phyloP scores from a whole-genome alignment of 2,797 vertebrate species.

The Myioborus melanocephalus region DNA sequence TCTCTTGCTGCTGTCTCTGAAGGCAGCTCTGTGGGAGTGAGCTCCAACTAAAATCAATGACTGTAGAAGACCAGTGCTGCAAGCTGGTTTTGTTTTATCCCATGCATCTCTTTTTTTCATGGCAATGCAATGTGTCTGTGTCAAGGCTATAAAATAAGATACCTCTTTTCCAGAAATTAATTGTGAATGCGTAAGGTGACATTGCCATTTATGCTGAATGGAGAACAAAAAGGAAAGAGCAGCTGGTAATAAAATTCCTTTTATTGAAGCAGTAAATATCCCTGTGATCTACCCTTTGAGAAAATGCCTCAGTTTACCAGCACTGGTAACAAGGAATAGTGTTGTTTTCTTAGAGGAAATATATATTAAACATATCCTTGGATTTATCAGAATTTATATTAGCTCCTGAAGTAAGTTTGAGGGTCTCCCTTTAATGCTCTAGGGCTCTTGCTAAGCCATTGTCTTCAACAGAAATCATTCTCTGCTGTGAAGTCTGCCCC shows the following conservation, averaged over 20 bases:
- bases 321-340: neutral
- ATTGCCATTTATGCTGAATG: neutral
- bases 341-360: neutral
- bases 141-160: neutral
- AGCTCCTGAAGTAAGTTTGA: neutral
- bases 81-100: neutral
- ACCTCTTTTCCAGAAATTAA: neutral
- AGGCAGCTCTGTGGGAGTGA: neutral
- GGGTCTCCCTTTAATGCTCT: neutral
- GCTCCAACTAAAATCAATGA: neutral
- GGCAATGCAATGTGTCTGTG: neutral
- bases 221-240: neutral
- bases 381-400: neutral
- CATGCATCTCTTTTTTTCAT: neutral
- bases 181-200: neutral
- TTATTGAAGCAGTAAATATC: neutral
- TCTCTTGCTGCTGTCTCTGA: neutral
- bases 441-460: neutral
- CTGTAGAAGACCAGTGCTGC: neutral
- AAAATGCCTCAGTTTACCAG: neutral
- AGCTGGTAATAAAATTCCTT: slow-evolving; percentile 11
- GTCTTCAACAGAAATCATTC: neutral
- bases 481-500: neutral
- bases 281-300: neutral
- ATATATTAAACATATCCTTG: neutral